phyloP scores from a whole-genome alignment of 2,113 vertebrate species.

The Neodon shergylaensis region DNA sequence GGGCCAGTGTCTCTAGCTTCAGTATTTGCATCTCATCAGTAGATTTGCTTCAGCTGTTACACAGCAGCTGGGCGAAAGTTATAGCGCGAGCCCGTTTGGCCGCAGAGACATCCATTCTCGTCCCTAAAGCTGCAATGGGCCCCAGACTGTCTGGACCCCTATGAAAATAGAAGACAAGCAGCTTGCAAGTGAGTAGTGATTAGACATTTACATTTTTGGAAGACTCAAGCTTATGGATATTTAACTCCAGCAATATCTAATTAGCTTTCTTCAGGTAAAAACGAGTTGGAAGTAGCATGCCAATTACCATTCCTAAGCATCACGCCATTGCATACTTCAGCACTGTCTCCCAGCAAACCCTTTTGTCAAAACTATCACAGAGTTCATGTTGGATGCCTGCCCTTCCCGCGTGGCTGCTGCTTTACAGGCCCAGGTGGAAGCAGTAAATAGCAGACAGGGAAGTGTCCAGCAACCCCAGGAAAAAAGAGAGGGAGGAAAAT shows the following conservation, averaged over 20 bases:
- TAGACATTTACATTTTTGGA: background rate
- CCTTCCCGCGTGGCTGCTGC: background rate
- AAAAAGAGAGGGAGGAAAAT: background rate
- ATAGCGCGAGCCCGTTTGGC: background rate
- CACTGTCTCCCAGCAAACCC: background rate
- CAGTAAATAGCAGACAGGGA: background rate
- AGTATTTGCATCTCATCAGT: slow-evolving; percentile 56
- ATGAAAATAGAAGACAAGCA: slow-evolving; percentile 21
- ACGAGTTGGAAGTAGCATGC: background rate
- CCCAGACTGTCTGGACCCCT: background rate
- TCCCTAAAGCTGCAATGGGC: background rate
- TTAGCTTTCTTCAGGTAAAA: background rate
- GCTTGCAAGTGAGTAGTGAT: background rate
- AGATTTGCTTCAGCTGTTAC: slow-evolving; percentile 33
- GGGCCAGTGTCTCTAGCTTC: slow-evolving; percentile 23
- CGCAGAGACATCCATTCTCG: slow-evolving; percentile 25
- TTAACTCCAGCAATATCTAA: slow-evolving; percentile 2
- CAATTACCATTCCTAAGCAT: background rate
- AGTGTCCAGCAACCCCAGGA: background rate
- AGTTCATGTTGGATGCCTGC: background rate
- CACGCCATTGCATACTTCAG: background rate
- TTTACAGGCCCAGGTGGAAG: background rate
- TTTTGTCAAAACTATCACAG: background rate
- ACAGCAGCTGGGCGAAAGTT: slow-evolving; percentile 16
- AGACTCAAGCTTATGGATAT: slow-evolving; percentile 3